Evolutionary conservation across 2,797 vertebrate species (phyloP).

Genomic region (Cynopterus sphinx): DNA sequence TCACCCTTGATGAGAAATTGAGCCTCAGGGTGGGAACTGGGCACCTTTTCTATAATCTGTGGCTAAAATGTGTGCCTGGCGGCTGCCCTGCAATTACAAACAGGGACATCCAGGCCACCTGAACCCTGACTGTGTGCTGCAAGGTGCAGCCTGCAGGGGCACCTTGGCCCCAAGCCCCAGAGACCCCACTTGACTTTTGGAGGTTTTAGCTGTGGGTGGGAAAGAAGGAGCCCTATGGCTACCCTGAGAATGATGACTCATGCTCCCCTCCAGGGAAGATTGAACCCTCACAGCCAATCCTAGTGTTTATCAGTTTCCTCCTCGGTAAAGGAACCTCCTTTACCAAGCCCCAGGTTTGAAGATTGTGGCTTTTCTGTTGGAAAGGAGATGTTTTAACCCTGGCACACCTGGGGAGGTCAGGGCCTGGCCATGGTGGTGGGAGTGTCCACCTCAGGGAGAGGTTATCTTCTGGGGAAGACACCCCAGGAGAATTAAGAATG

Average conservation of each 20-base stretch:
- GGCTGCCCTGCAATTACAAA: background rate
- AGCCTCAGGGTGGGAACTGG: background rate
- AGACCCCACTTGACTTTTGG: background rate
- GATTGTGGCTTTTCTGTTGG: background rate
- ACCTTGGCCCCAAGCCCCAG: background rate
- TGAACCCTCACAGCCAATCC: background rate
- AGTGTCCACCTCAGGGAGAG: background rate
- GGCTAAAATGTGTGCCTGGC: background rate
- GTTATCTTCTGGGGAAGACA: background rate
- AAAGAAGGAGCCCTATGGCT: background rate
- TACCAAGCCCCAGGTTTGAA: background rate
- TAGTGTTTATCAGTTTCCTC: background rate
- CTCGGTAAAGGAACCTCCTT: background rate
- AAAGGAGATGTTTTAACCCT: background rate
- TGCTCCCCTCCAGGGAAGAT: rapidly evolving
- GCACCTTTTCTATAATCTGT: background rate
- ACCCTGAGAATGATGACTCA: background rate
- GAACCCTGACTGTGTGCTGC: rapidly evolving
- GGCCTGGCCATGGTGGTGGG: rapidly evolving
- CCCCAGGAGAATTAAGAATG: background rate
- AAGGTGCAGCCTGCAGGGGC: background rate
- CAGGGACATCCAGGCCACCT: background rate
- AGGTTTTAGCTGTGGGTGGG: background rate
- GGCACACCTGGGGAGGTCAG: background rate
- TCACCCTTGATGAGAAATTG: background rate